phyloP scores from a whole-genome alignment of 2,113 vertebrate genomes.

The Eubucco bourcierii region DNA sequence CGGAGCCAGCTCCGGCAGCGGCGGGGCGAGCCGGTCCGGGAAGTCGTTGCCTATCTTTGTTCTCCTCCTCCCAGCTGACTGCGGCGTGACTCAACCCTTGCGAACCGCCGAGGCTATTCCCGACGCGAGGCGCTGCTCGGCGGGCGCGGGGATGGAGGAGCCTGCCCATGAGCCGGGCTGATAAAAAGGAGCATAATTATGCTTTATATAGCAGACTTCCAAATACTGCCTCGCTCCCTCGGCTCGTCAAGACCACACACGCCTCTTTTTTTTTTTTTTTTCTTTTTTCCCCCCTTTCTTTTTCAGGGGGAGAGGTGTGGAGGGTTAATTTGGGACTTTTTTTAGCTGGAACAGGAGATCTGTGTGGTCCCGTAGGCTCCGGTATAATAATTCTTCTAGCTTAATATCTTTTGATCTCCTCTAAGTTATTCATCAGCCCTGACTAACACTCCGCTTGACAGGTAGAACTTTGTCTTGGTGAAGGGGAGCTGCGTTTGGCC shows the following conservation, averaged over 20 bases:
- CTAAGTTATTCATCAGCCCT: conserved; percentile 79
- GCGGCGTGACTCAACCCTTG: conserved; percentile 55
- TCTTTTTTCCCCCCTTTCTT: not conserved
- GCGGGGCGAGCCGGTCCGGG: conserved; percentile 46
- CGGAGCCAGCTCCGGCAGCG: not conserved
- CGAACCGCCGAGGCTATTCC: conserved; percentile 60
- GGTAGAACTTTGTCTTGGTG: conserved; percentile 71
- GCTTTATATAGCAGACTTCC: conserved; percentile 76
- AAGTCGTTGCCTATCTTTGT: conserved; percentile 62
- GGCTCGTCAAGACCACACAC: conserved; percentile 77
- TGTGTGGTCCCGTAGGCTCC: conserved; percentile 82
- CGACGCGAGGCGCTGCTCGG: conserved; percentile 64
- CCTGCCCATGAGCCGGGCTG: conserved; percentile 62
- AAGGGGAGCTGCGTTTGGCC: conserved; percentile 64
- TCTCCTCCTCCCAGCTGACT: conserved; percentile 68
- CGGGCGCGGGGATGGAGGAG: conserved; percentile 63
- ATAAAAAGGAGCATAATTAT: conserved; percentile 76
- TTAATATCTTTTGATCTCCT: conserved; percentile 85
- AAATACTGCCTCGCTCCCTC: conserved; percentile 67
- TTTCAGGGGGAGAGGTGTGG: conserved; percentile 24
- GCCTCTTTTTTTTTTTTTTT: not conserved
- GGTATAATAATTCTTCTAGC: conserved; percentile 79
- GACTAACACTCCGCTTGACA: conserved; percentile 75
- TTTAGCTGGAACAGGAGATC: conserved; percentile 71
- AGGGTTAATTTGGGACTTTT: conserved; percentile 71